Evolutionary conservation across 2,797 vertebrate genomes (phyloP).

Genomic region (Myiotriccus ornatus): DNA sequence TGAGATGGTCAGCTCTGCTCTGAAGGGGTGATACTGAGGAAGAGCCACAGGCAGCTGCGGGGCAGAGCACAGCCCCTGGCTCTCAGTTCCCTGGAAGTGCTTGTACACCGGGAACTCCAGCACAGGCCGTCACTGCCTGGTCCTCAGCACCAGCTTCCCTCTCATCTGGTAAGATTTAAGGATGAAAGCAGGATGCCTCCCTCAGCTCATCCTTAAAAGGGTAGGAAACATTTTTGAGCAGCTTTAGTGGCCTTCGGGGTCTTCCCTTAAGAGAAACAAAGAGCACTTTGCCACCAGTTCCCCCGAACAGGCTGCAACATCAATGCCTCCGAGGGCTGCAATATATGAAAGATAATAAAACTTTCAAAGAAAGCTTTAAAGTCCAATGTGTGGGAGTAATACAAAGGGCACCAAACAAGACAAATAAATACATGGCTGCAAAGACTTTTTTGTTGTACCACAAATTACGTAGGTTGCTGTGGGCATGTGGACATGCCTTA

Average conservation of each 20-base stretch:
- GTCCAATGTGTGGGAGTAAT: constrained; percentile 10
- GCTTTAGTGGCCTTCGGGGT: background rate
- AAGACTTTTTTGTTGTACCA: background rate
- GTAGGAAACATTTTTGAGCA: background rate
- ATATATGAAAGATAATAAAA: constrained; percentile 16
- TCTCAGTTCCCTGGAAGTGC: background rate
- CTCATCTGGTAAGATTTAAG: background rate
- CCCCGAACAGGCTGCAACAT: background rate
- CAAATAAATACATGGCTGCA: constrained; percentile 11
- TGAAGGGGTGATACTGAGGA: background rate
- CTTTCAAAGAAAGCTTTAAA: constrained; percentile 41
- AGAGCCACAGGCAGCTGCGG: background rate
- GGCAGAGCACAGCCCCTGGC: background rate
- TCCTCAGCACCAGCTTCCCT: background rate
- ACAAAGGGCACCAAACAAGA: background rate
- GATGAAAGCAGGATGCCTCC: constrained; percentile 15
- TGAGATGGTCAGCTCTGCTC: background rate
- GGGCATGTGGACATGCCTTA: background rate
- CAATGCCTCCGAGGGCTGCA: background rate
- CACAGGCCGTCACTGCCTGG: background rate
- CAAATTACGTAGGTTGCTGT: background rate
- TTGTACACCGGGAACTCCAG: background rate
- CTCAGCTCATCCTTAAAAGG: background rate
- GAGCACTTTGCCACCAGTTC: background rate
- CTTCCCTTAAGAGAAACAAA: constrained; percentile 3